Percentiles rank a stretch among this genome's conserved stretches.
These are phyloP conservation scores for Brenthis ino DNA, from an alignment of 2,888 invertebrate genomes.

Conservation along the genomic window DNA sequence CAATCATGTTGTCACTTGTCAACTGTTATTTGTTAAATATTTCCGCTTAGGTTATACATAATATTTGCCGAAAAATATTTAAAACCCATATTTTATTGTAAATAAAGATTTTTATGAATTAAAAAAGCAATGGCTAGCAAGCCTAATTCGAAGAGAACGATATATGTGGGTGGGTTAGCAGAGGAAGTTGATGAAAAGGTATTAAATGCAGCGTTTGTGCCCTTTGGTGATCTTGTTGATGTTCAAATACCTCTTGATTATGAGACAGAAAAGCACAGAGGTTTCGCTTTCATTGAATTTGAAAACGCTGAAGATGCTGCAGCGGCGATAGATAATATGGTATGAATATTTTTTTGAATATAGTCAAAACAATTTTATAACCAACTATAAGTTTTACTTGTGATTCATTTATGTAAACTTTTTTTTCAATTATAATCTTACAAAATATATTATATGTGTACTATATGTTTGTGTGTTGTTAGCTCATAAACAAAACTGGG, in stretches of 20 bases:
- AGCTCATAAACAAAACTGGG: too few species aligned
- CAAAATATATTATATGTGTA: too few species aligned
- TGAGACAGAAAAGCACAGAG: slow-evolving; percentile 97
- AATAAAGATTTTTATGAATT: not conserved
- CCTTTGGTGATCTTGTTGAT: slow-evolving; percentile 99
- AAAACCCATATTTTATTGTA: not conserved
- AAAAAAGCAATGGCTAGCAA: slow-evolving; percentile 66
- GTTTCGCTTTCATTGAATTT: slow-evolving; percentile 99
- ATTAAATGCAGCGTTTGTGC: slow-evolving; percentile 97
- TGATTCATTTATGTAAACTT: not conserved
- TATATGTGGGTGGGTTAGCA: slow-evolving; percentile 93
- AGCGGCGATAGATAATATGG: slow-evolving; percentile 99
- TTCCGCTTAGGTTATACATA: slow-evolving; percentile 9
- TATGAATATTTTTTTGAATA: slow-evolving; percentile 57
- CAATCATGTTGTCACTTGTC: too few species aligned
- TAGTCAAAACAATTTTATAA: not conserved
- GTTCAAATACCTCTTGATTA: slow-evolving; percentile 99
- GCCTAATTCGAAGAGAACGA: slow-evolving; percentile 89
- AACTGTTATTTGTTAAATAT: not conserved
- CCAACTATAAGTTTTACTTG: too few species aligned
- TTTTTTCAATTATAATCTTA: not conserved
- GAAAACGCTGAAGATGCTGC: slow-evolving; percentile 99
- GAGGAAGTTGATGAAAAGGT: slow-evolving; percentile 98
- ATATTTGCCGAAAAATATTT: slow-evolving; percentile 9
- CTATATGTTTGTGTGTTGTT: too few species aligned